A percentile compares a stretch with the other conserved stretches of the same genome.
Conservation (phyloP, 2,113 vertebrate genomes). For the Anas platyrhynchos region DNA sequence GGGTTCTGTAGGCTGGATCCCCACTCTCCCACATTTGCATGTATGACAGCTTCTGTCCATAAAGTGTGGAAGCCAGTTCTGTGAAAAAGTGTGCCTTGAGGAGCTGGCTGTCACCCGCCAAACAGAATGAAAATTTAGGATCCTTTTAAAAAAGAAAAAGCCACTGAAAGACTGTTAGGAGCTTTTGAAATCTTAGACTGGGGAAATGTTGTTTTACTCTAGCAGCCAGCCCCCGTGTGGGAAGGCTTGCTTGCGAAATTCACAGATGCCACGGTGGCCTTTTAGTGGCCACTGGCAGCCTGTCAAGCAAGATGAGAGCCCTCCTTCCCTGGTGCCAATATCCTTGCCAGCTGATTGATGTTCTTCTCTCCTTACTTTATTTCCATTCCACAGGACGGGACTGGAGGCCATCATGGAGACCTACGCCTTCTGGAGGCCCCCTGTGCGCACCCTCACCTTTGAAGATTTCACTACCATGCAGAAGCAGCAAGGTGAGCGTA, state of each 20-base stretch:
- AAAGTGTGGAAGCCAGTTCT: neutral
- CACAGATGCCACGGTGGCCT: neutral
- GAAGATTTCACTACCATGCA: slow-evolving; percentile 99
- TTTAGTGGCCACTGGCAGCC: neutral
- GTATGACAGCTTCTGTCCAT: neutral
- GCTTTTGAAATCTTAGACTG: neutral
- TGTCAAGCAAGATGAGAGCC: neutral
- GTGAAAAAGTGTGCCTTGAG: neutral
- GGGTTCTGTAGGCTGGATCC: neutral
- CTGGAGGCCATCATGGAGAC: slow-evolving; percentile 99
- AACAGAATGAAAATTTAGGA: neutral
- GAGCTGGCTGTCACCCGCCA: neutral
- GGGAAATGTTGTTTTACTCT: neutral
- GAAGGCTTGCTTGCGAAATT: neutral
- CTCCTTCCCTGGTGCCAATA: neutral
- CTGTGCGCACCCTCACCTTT: slow-evolving; percentile 95
- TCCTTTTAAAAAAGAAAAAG: neutral
- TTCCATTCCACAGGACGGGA: slow-evolving; percentile 85
- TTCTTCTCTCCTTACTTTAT: neutral
- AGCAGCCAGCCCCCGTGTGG: fast-evolving
- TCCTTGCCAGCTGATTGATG: neutral
- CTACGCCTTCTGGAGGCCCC: slow-evolving; percentile 98
- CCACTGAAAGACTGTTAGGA: neutral
- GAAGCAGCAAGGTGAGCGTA: slow-evolving; percentile 92
- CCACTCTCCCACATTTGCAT: neutral